These are phyloP conservation scores for Heliornis fulica DNA, from an alignment of 2,113 vertebrate species.

Conservation along the genomic window DNA sequence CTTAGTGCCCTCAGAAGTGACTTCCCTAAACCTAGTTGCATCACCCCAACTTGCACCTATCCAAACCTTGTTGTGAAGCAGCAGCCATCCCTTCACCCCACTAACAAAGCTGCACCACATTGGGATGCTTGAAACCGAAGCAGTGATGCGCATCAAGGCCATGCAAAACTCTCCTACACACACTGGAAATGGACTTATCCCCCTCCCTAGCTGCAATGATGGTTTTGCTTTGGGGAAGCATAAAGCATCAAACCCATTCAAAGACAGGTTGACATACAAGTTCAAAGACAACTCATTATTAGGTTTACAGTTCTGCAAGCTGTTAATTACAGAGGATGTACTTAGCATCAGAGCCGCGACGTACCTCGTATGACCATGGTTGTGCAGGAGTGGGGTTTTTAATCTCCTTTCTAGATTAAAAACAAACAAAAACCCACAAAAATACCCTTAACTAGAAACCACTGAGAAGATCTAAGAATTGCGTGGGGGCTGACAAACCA, in stretches of 20 bases:
- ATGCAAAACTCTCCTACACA: accelerated
- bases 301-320: background rate
- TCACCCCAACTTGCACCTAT: background rate
- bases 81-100: background rate
- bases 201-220: background rate
- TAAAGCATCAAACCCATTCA: background rate
- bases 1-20: accelerated
- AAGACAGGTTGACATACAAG: background rate
- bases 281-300: background rate
- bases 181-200: accelerated
- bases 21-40: background rate
- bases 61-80: background rate
- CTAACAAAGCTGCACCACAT: accelerated
- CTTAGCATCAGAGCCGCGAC: background rate
- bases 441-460: background rate
- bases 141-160: background rate
- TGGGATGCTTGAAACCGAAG: background rate
- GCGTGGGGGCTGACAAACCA: background rate
- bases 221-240: background rate
- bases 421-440: no score
- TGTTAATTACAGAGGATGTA: background rate
- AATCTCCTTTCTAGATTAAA: background rate
- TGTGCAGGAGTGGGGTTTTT: background rate
- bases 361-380: background rate
- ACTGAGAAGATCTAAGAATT: background rate